Conservation (phyloP, 35 echinoderm and acorn worm genomes). For the Apostichopus japonicus region DNA sequence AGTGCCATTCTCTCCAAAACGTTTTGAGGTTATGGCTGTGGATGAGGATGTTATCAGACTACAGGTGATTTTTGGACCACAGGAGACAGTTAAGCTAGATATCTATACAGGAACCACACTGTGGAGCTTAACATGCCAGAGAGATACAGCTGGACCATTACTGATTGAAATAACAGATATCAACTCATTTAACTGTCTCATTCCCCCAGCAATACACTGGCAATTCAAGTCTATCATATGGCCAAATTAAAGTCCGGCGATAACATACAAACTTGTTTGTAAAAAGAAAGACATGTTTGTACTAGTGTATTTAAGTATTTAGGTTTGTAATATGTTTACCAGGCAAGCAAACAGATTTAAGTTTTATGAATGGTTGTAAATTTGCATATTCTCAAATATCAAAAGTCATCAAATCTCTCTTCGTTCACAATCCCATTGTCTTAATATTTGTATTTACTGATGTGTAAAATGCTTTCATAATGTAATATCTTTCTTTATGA, state of each 20-base stretch:
- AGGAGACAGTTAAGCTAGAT: slow-evolving; percentile 10
- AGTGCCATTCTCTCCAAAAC: slow-evolving; percentile 47
- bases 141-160: slow-evolving; percentile 1
- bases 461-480: no score
- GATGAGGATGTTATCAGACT: slow-evolving; percentile 24
- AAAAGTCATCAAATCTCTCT: no score
- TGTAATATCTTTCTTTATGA: no score
- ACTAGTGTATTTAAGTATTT: neutral
- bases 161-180: slow-evolving; percentile 44
- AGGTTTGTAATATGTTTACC: neutral
- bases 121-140: slow-evolving; percentile 8
- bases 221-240: no score
- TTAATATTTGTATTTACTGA: no score
- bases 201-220: neutral
- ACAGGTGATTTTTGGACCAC: slow-evolving; percentile 1
- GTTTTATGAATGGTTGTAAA: no score
- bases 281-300: neutral
- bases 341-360: no score
- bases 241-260: neutral
- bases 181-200: slow-evolving; percentile 22
- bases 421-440: no score
- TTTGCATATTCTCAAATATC: no score
- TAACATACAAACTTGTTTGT: no score
- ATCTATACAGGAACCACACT: slow-evolving; percentile 16
- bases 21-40: slow-evolving; percentile 25